Base-by-base conservation (phyloP, 2,888 invertebrate species). In the Ennomos fuscantarius region DNA sequence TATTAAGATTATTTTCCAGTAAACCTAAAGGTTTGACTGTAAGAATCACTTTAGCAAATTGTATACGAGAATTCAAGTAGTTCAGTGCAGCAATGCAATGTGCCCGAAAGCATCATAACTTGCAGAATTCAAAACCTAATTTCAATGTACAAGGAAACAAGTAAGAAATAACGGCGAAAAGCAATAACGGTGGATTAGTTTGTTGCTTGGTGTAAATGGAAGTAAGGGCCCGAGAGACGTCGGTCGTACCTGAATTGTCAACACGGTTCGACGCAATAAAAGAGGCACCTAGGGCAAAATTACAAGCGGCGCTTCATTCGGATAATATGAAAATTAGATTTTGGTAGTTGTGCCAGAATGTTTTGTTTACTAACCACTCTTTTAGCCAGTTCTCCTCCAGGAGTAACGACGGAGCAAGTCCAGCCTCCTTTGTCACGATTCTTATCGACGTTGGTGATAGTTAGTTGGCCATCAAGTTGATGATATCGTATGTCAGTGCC, bases 331-430 rank as follows among this genome's bases (percentile, higher is more conserved):
- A 63, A 57, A 62, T 57, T 62, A 50, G 45, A 48, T 45, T 11
- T 39, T 44, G 42, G 12, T 37, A 24, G 46, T n/a, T 45, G 24
- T 46, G 34, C 12, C 10, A 15, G 36, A 8, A 15, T 45, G 3
- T 31, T n/a, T 47, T 6, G 24, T 24, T 50, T 15, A 71, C 92
- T 92, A 77, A 96, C 95, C 84, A 96, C 96, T 72, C 96, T 93
- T 63, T 95, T 94, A 49, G 96, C 96, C 43, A 95, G 94, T 79
- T 96, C 96, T 1, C 96, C 96, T 11, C 95, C 95, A 42, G 95
- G 93, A 55, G 96, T 96, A 33, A 94, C 93, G 0, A 96, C 97
- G 43, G 95, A 95, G 83, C 97, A 97, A 15, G 95, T 95, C 92
- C 97, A 97, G 46, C 93, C 93, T 31, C 97, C 97, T 68, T 95